Evolutionary conservation across 1,140 invertebrate genomes (phyloP).

Genomic region (Hyphantria cunea): DNA sequence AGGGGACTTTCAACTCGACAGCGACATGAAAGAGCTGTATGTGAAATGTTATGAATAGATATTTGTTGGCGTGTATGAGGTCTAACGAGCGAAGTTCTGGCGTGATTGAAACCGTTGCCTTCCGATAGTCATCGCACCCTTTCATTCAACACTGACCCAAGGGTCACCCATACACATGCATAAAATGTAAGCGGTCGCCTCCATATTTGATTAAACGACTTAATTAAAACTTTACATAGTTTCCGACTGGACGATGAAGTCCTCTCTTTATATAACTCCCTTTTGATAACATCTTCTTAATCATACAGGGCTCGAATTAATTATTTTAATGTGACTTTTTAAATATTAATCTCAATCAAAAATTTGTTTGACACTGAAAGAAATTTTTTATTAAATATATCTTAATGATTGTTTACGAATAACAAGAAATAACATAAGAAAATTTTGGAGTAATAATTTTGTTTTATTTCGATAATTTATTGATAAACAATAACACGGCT

Average conservation of each 20-base stretch:
- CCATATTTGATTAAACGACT: conserved; percentile 53
- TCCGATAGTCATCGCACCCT: conserved; percentile 64
- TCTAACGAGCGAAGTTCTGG: conserved; percentile 57
- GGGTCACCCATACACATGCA: conserved; percentile 37
- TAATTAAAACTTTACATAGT: conserved; percentile 61
- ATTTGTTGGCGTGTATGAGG: conserved; percentile 41
- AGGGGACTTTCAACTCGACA: conserved; percentile 21
- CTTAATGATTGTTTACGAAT: neutral
- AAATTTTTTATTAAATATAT: too few relatives aligned
- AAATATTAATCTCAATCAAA: neutral
- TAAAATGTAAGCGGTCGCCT: conserved; percentile 32
- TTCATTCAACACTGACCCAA: conserved; percentile 51
- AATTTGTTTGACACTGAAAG: neutral
- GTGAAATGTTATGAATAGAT: conserved; percentile 51
- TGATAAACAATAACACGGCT: too few relatives aligned
- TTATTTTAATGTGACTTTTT: conserved; percentile 23
- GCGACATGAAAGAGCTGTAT: conserved; percentile 40
- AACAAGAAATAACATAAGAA: neutral
- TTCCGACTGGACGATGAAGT: conserved; percentile 37
- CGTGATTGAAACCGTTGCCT: conserved; percentile 63
- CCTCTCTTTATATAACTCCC: conserved; percentile 18
- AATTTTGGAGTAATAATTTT: too few relatives aligned
- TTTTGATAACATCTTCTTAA: conserved; percentile 34
- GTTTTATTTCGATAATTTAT: too few relatives aligned
- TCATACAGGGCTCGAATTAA: conserved; percentile 26